Conservation (phyloP, 2,797 vertebrate genomes). For the Bucorvus abyssinicus region DNA sequence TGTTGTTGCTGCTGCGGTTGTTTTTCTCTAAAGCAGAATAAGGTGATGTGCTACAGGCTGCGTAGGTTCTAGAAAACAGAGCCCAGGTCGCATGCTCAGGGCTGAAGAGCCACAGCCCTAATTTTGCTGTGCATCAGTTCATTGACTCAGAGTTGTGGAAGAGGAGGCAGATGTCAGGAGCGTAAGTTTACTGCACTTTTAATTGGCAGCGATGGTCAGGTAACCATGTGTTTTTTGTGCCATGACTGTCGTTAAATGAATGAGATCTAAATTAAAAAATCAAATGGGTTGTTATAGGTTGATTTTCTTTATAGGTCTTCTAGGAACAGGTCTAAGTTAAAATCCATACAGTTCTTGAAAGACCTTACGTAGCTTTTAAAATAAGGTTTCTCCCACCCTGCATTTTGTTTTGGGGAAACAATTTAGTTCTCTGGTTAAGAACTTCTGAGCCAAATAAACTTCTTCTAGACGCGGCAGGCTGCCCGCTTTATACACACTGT, state of each 20-base stretch:
- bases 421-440: neutral
- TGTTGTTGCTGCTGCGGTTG: neutral
- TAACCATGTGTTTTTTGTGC: neutral
- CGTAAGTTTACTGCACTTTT: neutral
- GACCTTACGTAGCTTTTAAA: neutral
- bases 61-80: neutral
- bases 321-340: neutral
- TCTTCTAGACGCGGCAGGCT: neutral
- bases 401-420: neutral
- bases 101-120: neutral
- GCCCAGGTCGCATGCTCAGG: neutral
- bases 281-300: neutral
- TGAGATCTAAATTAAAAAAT: neutral
- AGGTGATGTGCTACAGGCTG: neutral
- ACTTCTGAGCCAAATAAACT: neutral
- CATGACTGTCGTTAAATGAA: neutral
- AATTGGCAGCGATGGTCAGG: neutral
- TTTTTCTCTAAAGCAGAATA: neutral
- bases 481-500: neutral
- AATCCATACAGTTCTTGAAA: neutral
- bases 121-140: neutral
- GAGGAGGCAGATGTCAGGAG: neutral
- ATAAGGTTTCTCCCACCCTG: neutral
- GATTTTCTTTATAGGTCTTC: neutral
- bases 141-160: neutral